A percentile compares a stretch with the other conserved stretches of the same genome.
phyloP scores from a whole-genome alignment of 2,113 vertebrate genomes.

The Seriola quinqueradiata region DNA sequence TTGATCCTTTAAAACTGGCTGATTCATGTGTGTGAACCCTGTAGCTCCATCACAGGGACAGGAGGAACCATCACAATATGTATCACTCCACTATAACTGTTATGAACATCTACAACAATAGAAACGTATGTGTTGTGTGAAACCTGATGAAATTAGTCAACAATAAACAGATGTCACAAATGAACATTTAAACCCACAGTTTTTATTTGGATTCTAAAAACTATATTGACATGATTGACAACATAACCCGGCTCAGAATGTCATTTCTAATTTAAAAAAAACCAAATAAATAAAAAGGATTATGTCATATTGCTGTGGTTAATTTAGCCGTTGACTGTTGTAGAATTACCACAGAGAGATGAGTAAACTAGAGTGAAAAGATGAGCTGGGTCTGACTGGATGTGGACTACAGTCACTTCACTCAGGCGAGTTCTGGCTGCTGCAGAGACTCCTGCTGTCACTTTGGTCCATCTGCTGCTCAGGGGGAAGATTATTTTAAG shows the following conservation, averaged over 20 bases:
- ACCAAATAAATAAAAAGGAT: slow-evolving; percentile 62
- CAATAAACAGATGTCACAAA: neutral
- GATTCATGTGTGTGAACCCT: no score
- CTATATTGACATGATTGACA: slow-evolving; percentile 82
- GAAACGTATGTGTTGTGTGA: neutral
- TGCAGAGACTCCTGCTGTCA: neutral
- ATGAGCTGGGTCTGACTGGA: slow-evolving; percentile 34
- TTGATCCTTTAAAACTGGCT: no score
- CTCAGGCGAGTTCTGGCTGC: neutral
- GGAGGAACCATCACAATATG: no score
- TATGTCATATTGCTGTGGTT: slow-evolving; percentile 47
- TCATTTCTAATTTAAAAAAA: slow-evolving; percentile 57
- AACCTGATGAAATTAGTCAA: neutral
- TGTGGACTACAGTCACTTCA: slow-evolving; percentile 4
- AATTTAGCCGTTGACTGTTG: slow-evolving; percentile 30
- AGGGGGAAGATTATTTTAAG: neutral
- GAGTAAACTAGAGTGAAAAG: slow-evolving; percentile 45
- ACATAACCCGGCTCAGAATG: slow-evolving; percentile 77
- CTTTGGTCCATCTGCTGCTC: neutral
- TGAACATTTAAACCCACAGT: slow-evolving; percentile 75
- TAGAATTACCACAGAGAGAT: slow-evolving; percentile 31
- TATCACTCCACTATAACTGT: no score
- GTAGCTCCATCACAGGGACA: no score
- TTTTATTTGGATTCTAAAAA: slow-evolving; percentile 84
- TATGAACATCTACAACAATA: no score